These are phyloP conservation scores for Phalera bucephala DNA, from an alignment of 2,888 invertebrate species.

Conservation along the genomic window DNA sequence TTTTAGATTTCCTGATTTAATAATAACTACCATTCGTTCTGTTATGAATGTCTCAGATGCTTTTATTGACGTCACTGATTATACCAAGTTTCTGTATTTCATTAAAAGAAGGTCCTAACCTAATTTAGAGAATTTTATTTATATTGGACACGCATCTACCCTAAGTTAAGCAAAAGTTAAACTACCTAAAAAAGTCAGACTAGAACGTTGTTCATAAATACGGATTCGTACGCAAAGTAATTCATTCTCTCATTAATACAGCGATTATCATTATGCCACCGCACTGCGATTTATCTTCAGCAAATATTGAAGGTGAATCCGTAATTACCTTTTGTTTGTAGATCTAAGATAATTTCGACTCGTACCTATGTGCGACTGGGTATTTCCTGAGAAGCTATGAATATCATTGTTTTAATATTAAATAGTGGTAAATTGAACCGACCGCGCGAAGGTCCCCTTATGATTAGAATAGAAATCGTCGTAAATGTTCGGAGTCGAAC, in stretches of 20 bases:
- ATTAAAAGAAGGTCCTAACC: too few species aligned
- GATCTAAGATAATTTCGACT: constrained; percentile 62
- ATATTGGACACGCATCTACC: too few species aligned
- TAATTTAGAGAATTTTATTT: too few species aligned
- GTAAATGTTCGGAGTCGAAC: constrained; percentile 11
- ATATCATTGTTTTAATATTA: constrained; percentile 31
- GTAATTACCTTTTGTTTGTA: constrained; percentile 69
- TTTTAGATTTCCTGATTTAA: too few species aligned
- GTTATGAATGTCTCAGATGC: too few species aligned
- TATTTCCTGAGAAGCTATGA: constrained; percentile 38
- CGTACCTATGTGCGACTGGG: constrained; percentile 47
- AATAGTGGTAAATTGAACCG: constrained; percentile 6
- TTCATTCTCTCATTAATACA: constrained; percentile 39
- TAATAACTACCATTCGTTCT: too few species aligned
- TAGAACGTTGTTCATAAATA: too few species aligned
- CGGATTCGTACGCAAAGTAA: constrained; percentile 15
- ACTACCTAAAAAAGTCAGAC: too few species aligned
- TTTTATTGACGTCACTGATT: too few species aligned
- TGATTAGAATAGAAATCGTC: constrained; percentile 14
- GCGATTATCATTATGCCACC: constrained; percentile 57
- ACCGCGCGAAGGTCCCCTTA: not conserved
- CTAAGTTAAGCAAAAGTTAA: too few species aligned
- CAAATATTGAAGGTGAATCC: constrained; percentile 73
- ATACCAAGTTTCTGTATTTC: too few species aligned
- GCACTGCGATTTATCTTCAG: constrained; percentile 66